Conservation (phyloP, 2,113 vertebrate species). For the Oreochromis niloticus region DNA sequence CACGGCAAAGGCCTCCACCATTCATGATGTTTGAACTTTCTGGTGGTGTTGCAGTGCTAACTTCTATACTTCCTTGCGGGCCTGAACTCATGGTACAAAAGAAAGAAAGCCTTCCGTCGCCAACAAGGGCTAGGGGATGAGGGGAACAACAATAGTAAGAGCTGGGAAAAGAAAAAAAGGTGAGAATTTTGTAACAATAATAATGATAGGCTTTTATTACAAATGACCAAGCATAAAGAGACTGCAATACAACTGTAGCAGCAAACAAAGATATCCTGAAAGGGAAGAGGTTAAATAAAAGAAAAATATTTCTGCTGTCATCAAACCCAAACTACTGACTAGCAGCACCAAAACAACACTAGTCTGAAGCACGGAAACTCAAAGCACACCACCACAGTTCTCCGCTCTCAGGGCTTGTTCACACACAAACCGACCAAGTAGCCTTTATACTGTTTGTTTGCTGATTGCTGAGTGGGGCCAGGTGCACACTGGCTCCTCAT, state of each 20-base stretch:
- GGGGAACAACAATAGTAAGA: neutral
- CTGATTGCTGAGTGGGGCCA: neutral
- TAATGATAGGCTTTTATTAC: neutral
- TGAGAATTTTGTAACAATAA: neutral
- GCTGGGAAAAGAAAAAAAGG: neutral
- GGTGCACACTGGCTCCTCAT: neutral
- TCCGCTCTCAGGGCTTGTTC: neutral
- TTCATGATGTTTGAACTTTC: neutral
- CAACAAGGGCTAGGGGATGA: neutral
- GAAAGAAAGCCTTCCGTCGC: neutral
- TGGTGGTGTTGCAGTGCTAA: neutral
- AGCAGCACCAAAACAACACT: neutral
- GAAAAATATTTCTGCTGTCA: neutral
- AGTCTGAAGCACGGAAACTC: neutral
- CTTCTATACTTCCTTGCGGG: neutral
- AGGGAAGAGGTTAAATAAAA: neutral
- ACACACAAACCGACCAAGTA: neutral
- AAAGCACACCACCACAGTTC: neutral
- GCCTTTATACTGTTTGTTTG: neutral
- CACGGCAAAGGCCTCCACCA: neutral
- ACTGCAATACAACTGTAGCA: neutral
- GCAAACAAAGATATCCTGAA: neutral
- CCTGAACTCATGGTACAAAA: neutral
- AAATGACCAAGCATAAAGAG: neutral
- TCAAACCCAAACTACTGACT: neutral